Evolutionary conservation across 2,888 invertebrate genomes (phyloP).

Genomic region (Apodemia mormo): DNA sequence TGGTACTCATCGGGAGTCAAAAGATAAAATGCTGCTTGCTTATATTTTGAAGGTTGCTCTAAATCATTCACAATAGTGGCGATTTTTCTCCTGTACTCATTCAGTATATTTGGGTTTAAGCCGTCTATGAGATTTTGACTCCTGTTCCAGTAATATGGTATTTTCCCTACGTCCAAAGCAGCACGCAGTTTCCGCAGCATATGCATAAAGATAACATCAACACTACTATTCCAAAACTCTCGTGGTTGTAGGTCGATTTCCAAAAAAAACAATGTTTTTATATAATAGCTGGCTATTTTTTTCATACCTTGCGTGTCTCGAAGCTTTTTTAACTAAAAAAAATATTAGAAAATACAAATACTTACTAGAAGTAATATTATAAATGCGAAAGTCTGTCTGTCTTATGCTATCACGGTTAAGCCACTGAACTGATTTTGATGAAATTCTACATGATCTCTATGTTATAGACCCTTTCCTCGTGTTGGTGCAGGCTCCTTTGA

Average conservation of each 20-base stretch:
- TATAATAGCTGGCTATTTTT: constrained; percentile 79
- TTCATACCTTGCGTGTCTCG: constrained; percentile 67
- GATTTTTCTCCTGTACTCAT: constrained; percentile 49
- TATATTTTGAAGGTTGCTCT: constrained; percentile 46
- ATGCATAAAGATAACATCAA: constrained; percentile 52
- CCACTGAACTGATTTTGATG: too few relatives aligned
- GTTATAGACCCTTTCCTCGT: too few relatives aligned
- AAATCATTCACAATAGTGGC: constrained; percentile 46
- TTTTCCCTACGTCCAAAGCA: constrained; percentile 52
- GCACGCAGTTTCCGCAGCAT: constrained; percentile 60
- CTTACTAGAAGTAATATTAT: too few relatives aligned
- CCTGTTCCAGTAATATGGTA: constrained; percentile 65
- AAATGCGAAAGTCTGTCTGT: too few relatives aligned
- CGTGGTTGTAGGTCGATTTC: constrained; percentile 54
- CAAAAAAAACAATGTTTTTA: constrained; percentile 80
- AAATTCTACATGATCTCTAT: too few relatives aligned
- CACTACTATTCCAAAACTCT: constrained; percentile 59
- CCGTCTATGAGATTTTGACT: constrained; percentile 60
- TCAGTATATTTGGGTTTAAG: constrained; percentile 52
- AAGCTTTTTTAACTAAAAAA: constrained; percentile 72
- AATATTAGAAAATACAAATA: too few relatives aligned
- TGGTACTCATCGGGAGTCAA: constrained; percentile 49
- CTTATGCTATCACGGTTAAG: too few relatives aligned
- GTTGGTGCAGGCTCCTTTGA: too few relatives aligned
- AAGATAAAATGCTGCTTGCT: constrained; percentile 54